Evolutionary conservation across 2,888 invertebrate species (phyloP), one percentile per base, ranked within the genome.

Genomic region (Oxyscelio sp.): DNA sequence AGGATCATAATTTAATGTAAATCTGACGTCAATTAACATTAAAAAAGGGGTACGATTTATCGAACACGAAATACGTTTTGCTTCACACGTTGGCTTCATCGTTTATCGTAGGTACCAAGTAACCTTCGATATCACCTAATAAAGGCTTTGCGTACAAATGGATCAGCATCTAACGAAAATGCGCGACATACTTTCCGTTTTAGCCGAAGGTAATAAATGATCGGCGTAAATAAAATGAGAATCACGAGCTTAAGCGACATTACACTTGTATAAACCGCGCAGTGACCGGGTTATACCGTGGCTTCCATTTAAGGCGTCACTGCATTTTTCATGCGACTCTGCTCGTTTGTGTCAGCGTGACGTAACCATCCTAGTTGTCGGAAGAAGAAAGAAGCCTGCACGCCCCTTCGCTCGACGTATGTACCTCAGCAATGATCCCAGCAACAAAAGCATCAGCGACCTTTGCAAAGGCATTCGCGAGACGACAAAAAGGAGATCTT

Each of bases 101-200:
- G 63, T 73, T 80, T 73, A 80, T 80, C 65, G 65, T n/a, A n/a
- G n/a, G n/a, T n/a, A n/a, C n/a, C n/a, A n/a, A n/a, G n/a, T n/a
- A 65, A 48, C 63, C 56, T 61, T 70, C 61, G 66, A 78, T 70
- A 45, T 27, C 58, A 24, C 59, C 59, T 73, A 66, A 80, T 80
- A 80, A 80, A 80, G 73, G 59, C 66, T 66, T 40, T 17, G 27
- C 38, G 68, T 19, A 27, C 68, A 68, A 61, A 66, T 61, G 78
- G 59, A 52, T 59, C 59, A 21, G 38, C 54, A 21, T 40, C 50
- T 40, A 66, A 80, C 81, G 43, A 74, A 81, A 74, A 81, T 34
- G 82, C 65, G 24, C 63, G 82, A 43, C 75, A 77, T 63, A 71
- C 75, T 56, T 77, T 75, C 58, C 68, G 56, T 71, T 38, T 63